Evolutionary conservation across 2,797 vertebrate species (phyloP), one percentile per base, ranked within the genome.

Genomic region (Clarias pachynema): DNA sequence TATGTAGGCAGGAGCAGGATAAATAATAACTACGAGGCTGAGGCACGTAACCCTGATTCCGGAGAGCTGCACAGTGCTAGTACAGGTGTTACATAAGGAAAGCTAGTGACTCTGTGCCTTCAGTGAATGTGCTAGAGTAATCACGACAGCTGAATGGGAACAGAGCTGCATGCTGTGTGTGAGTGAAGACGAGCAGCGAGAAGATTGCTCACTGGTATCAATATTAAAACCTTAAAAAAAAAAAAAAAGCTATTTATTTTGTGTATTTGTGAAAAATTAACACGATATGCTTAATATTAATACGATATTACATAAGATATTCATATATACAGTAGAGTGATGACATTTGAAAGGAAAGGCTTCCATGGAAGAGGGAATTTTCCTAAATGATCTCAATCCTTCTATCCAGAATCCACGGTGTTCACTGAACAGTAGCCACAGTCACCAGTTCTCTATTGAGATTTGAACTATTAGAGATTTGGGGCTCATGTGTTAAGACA

Each of bases 11-110:
- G 60, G 85, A 9, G 22, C 62, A 62, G 74, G 87, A 86, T 87
- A 88, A 88, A 86, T 87, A 88, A 89, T 89, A 86, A 87, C 81
- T 68, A 66, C 81, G 84, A 22, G 68, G 69, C 77, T 63, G 74
- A 68, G 72, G 75, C 78, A 75, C 60, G 63, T 59, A 79, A 72
- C 59, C 77, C 56, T 59, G 78, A 87, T 87, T 87, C 75, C 75
- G 81, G 40, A 75, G 72, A 84, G 81, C 26, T 37, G 37, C 26
- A 79, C 1, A 66, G 86, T 78, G 70, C 75, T 68, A 57, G 79
- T 77, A 86, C 86, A 88, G 85, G 81, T 85, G 85, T 88, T 88
- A 82, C 77, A 82, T 86, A 88, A 86, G 81, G 68, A 49, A 79
- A 86, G 66, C 74, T 85, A 78, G 78, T 70, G 49, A 82, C 53